Base-by-base conservation (phyloP, 1,140 invertebrate species). In the Lordiphosa collinella region DNA sequence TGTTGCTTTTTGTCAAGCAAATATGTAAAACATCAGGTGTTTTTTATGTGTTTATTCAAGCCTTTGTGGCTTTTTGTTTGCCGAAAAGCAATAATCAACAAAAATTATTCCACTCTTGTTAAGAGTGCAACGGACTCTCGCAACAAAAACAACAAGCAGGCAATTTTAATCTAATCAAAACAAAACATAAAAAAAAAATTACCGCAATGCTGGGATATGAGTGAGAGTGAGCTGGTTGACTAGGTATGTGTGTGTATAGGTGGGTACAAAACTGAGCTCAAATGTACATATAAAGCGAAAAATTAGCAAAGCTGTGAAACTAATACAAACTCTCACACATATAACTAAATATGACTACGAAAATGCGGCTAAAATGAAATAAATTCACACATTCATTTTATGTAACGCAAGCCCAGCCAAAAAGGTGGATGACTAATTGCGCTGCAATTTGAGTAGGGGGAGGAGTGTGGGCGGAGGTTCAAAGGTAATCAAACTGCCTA, bases 351-450 rank as follows among this genome's bases (percentile, higher is more conserved):
- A 47, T 54, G 44, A 67, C 59, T 61, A 75, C 58, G 62, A 72
- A 76, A 82, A 61, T 78, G 56, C 52, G 51, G 52, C 55, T 61
- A 34, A 55, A 57, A 38, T 56, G 41, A 73, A 66, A 84, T 73
- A 78, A 65, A 78, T 84, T 84, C 78, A 84, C 78, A 84, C 78
- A 78, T 84, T 71, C 57, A 53, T 80, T 79, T 71, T 84, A 84
- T 84, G 64, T 84, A 84, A 84, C 78, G 25, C 43, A 29, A 67
- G 47, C 48, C 25, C 49, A 13, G 37, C 22, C 11, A 44, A 47
- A 63, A 51, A 54, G 35, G 14, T 40, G 38, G 68, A 78, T 84
- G 76, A 82, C 78, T 84, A 84, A 82, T 84, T 84, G 50, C 34
- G 49, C 54, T 57, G 49, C 47, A 62, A 14, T 36, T 57, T 52